These are phyloP conservation scores for Trinorchestia longiramus DNA, from an alignment of 1,140 invertebrate genomes.

Conservation along the genomic window DNA sequence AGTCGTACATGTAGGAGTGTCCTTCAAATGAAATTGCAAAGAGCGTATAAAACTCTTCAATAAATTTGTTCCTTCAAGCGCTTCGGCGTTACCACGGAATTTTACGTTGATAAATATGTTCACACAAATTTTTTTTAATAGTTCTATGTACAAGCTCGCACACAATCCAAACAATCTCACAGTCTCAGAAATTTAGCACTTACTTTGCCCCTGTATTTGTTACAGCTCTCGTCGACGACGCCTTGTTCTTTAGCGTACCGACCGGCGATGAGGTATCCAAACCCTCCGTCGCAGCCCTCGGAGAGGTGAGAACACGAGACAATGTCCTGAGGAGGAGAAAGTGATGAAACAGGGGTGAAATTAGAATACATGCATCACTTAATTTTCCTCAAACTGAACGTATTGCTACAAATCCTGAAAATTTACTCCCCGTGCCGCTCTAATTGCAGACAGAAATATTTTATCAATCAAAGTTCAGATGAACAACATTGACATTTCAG, in stretches of 20 bases:
- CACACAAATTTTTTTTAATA: not conserved
- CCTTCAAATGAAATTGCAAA: not conserved
- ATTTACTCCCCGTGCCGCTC: too few relatives aligned
- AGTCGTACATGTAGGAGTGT: not conserved
- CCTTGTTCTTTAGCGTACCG: conserved; percentile 72
- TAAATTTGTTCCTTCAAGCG: not conserved
- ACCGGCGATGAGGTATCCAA: conserved; percentile 74
- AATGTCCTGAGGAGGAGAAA: conserved; percentile 71
- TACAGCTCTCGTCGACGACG: conserved; percentile 71
- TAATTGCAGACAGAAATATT: too few relatives aligned
- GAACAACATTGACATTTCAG: too few relatives aligned
- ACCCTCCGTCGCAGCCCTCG: conserved; percentile 74
- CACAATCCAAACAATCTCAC: not conserved
- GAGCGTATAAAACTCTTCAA: not conserved
- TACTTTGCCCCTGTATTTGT: conserved; percentile 70
- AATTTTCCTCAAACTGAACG: not conserved
- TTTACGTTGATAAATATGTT: not conserved
- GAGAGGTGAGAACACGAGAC: conserved; percentile 73
- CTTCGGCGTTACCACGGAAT: not conserved
- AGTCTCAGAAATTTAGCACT: not conserved
- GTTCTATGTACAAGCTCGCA: not conserved
- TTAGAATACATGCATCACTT: not conserved
- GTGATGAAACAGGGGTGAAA: conserved; percentile 67
- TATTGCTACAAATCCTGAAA: not conserved
- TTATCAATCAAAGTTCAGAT: too few relatives aligned